Conservation (phyloP, 1,140 invertebrate genomes). For the Eciton burchellii region DNA sequence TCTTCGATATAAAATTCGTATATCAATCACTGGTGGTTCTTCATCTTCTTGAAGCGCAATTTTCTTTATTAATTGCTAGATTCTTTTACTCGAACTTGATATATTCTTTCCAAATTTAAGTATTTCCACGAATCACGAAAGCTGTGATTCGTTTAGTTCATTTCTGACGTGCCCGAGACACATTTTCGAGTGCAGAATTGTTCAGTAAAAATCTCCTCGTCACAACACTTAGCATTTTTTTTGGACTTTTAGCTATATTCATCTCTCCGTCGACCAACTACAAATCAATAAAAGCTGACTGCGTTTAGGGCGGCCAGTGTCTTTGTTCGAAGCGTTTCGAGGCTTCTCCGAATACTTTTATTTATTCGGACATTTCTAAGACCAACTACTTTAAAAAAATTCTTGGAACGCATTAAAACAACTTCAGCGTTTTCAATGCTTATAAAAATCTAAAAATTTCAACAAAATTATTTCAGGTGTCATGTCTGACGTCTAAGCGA, state of each 20-base stretch:
- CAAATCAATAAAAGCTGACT: constrained; percentile 82
- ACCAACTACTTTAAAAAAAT: background rate
- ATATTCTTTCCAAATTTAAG: background rate
- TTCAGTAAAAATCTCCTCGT: constrained; percentile 74
- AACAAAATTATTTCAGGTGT: background rate
- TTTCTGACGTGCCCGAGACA: constrained; percentile 76
- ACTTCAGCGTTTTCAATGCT: background rate
- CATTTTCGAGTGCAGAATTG: constrained; percentile 71
- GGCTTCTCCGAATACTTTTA: background rate
- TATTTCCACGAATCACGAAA: background rate
- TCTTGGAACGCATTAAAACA: background rate
- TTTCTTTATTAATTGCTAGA: constrained; percentile 1
- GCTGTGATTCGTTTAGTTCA: constrained; percentile 23
- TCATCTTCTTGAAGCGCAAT: background rate
- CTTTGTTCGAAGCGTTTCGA: background rate
- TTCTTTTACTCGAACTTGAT: background rate
- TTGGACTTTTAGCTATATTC: constrained; percentile 52
- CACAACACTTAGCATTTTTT: constrained; percentile 68
- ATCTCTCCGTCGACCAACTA: constrained; percentile 40
- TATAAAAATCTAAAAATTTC: background rate
- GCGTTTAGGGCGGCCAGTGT: constrained; percentile 79
- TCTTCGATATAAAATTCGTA: background rate
- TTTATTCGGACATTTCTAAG: constrained; percentile 34
- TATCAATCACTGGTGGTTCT: background rate
- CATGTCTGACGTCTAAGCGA: background rate